Conservation (phyloP, 1,140 invertebrate species). For the Marisa cornuarietis region DNA sequence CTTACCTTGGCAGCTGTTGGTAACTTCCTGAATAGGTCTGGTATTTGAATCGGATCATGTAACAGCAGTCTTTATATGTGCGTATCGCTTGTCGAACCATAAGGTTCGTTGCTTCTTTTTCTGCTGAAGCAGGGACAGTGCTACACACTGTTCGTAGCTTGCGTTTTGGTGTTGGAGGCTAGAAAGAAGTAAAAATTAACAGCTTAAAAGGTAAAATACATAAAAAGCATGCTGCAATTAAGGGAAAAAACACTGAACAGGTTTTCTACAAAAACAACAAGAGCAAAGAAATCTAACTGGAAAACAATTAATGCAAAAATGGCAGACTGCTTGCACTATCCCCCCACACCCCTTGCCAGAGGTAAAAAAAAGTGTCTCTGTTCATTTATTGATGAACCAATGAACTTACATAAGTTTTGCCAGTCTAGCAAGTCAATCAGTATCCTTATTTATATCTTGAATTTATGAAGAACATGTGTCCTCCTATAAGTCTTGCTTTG, state of each 20-base stretch:
- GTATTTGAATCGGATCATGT: constrained; percentile 89
- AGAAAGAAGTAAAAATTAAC: constrained; percentile 18
- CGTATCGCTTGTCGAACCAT: constrained; percentile 87
- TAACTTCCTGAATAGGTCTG: constrained; percentile 84
- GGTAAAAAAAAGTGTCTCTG: no score
- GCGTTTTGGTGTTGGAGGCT: constrained; percentile 83
- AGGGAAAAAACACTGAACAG: neutral
- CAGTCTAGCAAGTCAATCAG: no score
- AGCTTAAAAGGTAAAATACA: neutral
- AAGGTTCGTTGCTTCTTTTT: constrained; percentile 69
- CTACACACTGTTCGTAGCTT: constrained; percentile 80
- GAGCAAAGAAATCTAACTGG: no score
- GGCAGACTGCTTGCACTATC: no score
- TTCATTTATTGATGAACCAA: no score
- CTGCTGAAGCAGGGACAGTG: constrained; percentile 71
- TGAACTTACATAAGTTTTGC: no score
- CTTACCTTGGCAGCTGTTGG: constrained; percentile 82
- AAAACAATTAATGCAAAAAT: no score
- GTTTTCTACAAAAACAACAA: no score
- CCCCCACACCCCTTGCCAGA: no score
- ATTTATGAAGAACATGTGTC: no score
- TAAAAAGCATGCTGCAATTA: neutral
- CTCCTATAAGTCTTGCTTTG: no score
- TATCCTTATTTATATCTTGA: no score
- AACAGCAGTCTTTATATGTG: constrained; percentile 87